Evolutionary conservation across 2,113 vertebrate genomes (phyloP).

Genomic region (Tachuris rubrigastra): DNA sequence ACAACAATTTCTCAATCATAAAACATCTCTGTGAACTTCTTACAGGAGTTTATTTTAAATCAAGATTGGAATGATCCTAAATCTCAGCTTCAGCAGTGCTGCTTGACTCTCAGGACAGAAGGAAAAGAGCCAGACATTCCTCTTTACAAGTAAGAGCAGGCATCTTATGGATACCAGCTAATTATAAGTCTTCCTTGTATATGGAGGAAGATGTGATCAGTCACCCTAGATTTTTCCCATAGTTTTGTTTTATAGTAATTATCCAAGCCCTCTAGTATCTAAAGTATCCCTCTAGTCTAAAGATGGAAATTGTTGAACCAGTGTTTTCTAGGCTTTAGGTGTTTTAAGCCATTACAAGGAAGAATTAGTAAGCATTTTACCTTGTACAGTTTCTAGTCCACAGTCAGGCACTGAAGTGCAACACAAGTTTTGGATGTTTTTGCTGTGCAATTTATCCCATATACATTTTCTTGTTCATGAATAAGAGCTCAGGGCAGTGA

Average conservation of each 20-base stretch:
- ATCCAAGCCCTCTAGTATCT: neutral
- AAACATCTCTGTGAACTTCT: neutral
- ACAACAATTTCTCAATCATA: neutral
- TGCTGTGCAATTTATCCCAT: neutral
- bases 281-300: no score
- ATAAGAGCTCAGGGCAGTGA: neutral
- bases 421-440: neutral
- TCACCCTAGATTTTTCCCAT: neutral
- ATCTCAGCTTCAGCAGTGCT: conserved; percentile 98
- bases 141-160: conserved; percentile 90
- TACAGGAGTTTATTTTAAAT: conserved; percentile 97
- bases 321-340: neutral
- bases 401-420: neutral
- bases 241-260: neutral
- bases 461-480: neutral
- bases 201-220: neutral
- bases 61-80: conserved; percentile 99
- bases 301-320: neutral
- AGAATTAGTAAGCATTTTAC: neutral
- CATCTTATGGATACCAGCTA: neutral
- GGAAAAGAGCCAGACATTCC: conserved; percentile 98
- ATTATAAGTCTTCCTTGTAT: neutral
- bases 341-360: neutral
- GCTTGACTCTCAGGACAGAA: conserved; percentile 94
- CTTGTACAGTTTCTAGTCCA: neutral